phyloP scores from a whole-genome alignment of 2,113 vertebrate genomes.

The Romanogobio albipinnatus region DNA sequence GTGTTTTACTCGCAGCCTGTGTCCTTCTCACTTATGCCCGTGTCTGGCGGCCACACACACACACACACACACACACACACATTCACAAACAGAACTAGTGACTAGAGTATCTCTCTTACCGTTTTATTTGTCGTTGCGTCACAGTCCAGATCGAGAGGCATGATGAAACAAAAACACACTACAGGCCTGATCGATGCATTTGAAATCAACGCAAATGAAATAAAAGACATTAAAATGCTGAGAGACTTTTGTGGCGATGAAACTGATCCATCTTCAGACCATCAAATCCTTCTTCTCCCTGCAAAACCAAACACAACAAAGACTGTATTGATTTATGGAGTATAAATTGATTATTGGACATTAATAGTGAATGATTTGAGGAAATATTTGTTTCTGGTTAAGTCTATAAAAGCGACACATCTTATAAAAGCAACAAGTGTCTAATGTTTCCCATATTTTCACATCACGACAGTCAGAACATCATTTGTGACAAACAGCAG shows the following conservation, averaged over 20 bases:
- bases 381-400: not conserved
- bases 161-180: constrained; percentile 50
- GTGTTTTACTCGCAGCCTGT: not conserved
- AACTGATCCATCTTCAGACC: constrained; percentile 60
- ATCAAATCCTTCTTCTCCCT: constrained; percentile 62
- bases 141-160: constrained; percentile 60
- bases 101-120: constrained; percentile 51
- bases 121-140: constrained; percentile 61
- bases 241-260: constrained; percentile 34
- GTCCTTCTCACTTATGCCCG: not conserved
- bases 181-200: constrained; percentile 39
- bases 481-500: not conserved
- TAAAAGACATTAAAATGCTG: constrained; percentile 35
- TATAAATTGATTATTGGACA: not conserved
- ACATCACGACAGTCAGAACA: not conserved
- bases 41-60: not conserved
- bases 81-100: not conserved
- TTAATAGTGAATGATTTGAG: not conserved
- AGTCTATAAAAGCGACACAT: not conserved
- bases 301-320: constrained; percentile 33
- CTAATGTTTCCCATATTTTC: not conserved
- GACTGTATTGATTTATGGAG: not conserved
- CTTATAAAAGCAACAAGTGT: not conserved
- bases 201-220: constrained; percentile 46
- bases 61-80: not conserved